phyloP scores from a whole-genome alignment of 1,140 invertebrate genomes.

The Lanistes nyassanus region DNA sequence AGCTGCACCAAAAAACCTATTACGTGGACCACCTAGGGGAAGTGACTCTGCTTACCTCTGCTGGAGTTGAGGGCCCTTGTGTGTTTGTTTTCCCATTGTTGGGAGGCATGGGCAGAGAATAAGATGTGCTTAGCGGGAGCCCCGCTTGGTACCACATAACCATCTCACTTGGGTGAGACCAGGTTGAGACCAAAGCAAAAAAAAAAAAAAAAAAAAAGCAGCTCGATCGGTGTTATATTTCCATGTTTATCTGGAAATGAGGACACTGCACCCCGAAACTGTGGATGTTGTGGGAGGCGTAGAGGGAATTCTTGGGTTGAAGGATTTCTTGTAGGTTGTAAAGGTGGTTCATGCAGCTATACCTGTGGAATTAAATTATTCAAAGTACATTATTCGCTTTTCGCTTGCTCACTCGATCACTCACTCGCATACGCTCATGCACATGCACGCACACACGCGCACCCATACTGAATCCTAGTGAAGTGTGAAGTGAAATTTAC shows the following conservation, averaged over 20 bases:
- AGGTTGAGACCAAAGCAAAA: not conserved
- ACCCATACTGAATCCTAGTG: too few relatives aligned
- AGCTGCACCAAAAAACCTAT: constrained; percentile 19
- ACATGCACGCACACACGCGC: not conserved
- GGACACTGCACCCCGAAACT: not conserved
- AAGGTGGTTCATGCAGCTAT: not conserved
- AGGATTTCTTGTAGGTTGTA: too few relatives aligned
- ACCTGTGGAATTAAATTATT: not conserved
- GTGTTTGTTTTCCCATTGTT: constrained; percentile 15
- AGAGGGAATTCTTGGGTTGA: too few relatives aligned
- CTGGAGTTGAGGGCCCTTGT: constrained; percentile 4
- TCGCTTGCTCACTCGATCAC: not conserved
- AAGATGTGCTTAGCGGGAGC: not conserved
- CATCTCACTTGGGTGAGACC: not conserved
- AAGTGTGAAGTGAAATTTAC: too few relatives aligned
- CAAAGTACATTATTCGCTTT: not conserved
- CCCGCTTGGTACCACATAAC: not conserved
- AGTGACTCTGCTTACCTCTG: constrained; percentile 6
- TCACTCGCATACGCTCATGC: not conserved
- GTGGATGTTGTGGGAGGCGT: too few relatives aligned
- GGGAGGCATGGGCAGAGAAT: not conserved
- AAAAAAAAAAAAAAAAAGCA: not conserved
- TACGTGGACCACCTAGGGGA: constrained; percentile 21
- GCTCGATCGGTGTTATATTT: not conserved
- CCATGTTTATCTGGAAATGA: not conserved